Percentiles rank a stretch among this genome's conserved stretches.
These are phyloP conservation scores for Prionchulus punctatus DNA, from an alignment of 2,888 invertebrate species.

Conservation along the genomic window DNA sequence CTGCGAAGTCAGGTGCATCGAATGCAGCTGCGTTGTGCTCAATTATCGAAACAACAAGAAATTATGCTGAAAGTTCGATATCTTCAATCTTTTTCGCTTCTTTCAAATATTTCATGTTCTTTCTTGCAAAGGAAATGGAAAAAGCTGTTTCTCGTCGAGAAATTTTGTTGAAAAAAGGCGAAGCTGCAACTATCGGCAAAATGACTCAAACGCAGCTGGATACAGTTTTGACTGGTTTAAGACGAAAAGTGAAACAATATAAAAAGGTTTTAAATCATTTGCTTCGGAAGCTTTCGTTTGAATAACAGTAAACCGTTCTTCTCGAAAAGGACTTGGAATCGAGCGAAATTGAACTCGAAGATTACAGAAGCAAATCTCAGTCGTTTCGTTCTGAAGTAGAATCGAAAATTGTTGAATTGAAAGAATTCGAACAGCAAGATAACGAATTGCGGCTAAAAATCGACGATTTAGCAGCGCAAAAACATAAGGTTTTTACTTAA, in stretches of 20 bases:
- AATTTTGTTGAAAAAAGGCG: neutral
- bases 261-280: no score
- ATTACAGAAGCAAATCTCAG: no score
- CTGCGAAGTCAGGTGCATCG: neutral
- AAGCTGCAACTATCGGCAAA: neutral
- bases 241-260: neutral
- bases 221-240: neutral
- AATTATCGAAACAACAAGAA: neutral
- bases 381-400: no score
- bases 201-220: neutral
- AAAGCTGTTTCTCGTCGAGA: neutral
- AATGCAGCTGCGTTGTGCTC: neutral
- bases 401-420: no score
- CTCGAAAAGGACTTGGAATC: no score
- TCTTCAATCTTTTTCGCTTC: neutral
- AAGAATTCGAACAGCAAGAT: no score
- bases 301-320: no score
- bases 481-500: no score
- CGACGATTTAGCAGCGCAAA: no score
- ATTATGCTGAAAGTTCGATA: neutral
- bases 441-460: no score
- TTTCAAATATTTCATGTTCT: neutral
- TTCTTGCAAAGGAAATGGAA: neutral
- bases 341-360: no score
- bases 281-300: no score